Base-by-base conservation (phyloP, 2,797 vertebrate genomes). In the Antennarius maculatus region DNA sequence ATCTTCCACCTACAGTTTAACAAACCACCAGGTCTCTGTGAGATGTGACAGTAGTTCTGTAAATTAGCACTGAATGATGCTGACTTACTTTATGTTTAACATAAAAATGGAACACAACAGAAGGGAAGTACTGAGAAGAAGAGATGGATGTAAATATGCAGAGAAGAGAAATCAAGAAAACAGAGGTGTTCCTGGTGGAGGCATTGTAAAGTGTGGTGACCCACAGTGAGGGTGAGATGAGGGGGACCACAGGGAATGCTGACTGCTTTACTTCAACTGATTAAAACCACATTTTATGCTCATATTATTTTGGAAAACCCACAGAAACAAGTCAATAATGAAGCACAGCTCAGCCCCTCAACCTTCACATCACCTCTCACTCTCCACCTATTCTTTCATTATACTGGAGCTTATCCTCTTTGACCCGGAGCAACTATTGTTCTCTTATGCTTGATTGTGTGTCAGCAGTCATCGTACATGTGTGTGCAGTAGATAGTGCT, bases 21-120 rank as follows among this genome's bases (percentile, higher is more conserved):
- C 7, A 39, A 64, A 39, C 65, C 55, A 27, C 0, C 9, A 4
- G 57, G 70, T 52, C 57, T 53, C 49, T 71, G 61, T 16, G 58
- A 69, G 62, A 43, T 42, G 37, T 57, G 79, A 81, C 76, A 62
- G 65, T 58, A 31, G 49, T 66, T 48, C 58, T 79, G 83, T 84
- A 69, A 76, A 80, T 49, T 68, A 9, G 12, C 52, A 41, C 72
- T 67, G 50, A 72, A 53, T 45, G 66, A 74, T 72, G 52, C 69
- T 68, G 12, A 71, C 68, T 67, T 61, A 65, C 77, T 69, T 43
- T 13, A 55, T 37, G 15, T 57, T 58, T 13, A 8, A 66, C 64
- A 66, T 63, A 61, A 71, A 61, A 61, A 48, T 10, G 7, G 60
- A 48, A 47, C 59, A 73, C 57, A 70, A 66, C 41, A 59, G 55